Evolutionary conservation across 2,888 invertebrate genomes (phyloP).

Genomic region (Anthoptus insignis): DNA sequence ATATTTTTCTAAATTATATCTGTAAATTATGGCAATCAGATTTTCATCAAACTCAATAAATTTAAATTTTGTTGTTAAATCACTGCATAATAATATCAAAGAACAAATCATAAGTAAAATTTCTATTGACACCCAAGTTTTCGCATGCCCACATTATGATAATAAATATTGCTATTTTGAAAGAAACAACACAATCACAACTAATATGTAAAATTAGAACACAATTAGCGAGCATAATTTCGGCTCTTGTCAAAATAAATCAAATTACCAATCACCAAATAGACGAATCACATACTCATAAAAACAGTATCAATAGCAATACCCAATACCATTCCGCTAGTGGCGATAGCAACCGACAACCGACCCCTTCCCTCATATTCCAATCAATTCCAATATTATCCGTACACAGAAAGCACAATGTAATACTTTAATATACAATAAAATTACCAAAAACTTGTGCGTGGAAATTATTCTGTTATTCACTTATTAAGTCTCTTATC

Average conservation of each 20-base stretch:
- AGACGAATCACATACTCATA: neutral
- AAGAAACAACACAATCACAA: neutral
- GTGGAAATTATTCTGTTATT: conserved; percentile 62
- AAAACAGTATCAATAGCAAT: neutral
- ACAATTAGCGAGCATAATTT: conserved; percentile 4
- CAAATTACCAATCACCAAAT: neutral
- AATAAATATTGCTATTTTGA: conserved; percentile 2
- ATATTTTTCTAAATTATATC: too few species aligned
- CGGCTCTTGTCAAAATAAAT: conserved; percentile 1
- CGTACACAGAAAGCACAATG: neutral
- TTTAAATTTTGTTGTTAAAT: too few species aligned
- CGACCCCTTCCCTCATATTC: neutral
- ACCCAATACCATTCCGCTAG: neutral
- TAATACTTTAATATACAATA: conserved; percentile 33
- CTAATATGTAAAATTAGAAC: neutral
- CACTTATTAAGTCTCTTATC: conserved; percentile 70
- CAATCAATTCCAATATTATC: neutral
- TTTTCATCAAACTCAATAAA: too few species aligned
- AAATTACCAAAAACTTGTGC: conserved; percentile 63
- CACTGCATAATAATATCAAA: too few species aligned
- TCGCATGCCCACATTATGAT: conserved; percentile 8
- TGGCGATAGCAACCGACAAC: too few species aligned
- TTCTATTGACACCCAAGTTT: conserved; percentile 12
- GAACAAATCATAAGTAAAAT: conserved; percentile 24
- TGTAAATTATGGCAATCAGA: too few species aligned